Conservation (phyloP, 2,888 invertebrate species). For the Byasa hedistus region DNA sequence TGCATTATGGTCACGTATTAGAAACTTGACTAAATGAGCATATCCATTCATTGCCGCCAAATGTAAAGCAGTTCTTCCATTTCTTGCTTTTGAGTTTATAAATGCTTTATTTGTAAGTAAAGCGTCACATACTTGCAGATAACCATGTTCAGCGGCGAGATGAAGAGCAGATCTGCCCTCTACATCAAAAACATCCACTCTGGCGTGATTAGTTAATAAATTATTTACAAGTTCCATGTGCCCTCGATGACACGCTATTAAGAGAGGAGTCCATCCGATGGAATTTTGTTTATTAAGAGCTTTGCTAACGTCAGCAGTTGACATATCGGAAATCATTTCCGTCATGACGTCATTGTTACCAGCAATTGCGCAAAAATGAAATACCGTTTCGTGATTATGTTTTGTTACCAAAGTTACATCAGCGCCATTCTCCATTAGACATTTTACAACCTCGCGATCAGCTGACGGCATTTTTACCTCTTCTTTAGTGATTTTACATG, state of each 20-base stretch:
- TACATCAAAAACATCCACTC: conserved; percentile 98
- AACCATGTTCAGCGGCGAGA: conserved; percentile 96
- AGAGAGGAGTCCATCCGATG: conserved; percentile 97
- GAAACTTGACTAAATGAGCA: conserved; percentile 92
- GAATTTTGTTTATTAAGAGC: conserved; percentile 96
- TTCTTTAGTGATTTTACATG: conserved; percentile 92
- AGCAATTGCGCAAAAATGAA: conserved; percentile 96
- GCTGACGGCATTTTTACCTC: conserved; percentile 87
- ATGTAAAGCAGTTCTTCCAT: conserved; percentile 97
- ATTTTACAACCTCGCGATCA: conserved; percentile 92
- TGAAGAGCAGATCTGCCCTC: conserved; percentile 97
- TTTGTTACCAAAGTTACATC: conserved; percentile 92
- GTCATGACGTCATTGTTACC: conserved; percentile 97
- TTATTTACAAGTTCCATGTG: conserved; percentile 96
- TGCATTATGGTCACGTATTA: conserved; percentile 97
- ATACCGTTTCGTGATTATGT: conserved; percentile 94
- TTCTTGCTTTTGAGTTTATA: conserved; percentile 98
- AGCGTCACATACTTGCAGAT: conserved; percentile 92
- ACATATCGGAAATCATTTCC: conserved; percentile 96
- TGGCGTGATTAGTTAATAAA: conserved; percentile 94
- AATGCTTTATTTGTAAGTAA: conserved; percentile 97
- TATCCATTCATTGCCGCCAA: conserved; percentile 98
- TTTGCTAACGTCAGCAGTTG: conserved; percentile 92
- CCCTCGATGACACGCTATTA: conserved; percentile 97
- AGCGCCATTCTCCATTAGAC: conserved; percentile 94